These are phyloP conservation scores for Gambusia yucatana DNA, from an alignment of 2,797 vertebrate species.

Conservation along the genomic window DNA sequence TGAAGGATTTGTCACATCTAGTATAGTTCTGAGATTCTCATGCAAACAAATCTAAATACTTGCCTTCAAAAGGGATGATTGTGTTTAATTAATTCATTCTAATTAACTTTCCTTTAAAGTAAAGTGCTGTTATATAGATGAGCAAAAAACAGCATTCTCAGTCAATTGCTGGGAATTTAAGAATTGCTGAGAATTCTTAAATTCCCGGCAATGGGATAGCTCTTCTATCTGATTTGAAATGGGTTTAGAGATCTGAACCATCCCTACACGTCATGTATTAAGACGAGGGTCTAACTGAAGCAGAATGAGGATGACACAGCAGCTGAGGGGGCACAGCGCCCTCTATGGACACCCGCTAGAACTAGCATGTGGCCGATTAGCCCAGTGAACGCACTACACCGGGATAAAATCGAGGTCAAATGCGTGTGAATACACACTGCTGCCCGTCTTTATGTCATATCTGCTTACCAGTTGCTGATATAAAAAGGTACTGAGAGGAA, in stretches of 20 bases:
- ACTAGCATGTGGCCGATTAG: conserved; percentile 5
- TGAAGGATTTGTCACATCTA: not conserved
- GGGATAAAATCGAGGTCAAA: conserved; percentile 55
- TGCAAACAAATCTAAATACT: not conserved
- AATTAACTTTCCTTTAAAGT: not conserved
- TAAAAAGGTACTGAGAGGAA: not conserved
- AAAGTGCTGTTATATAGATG: not conserved
- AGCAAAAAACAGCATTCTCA: not conserved
- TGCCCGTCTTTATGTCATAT: conserved; percentile 8
- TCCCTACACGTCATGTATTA: not conserved
- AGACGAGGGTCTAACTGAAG: conserved; percentile 3
- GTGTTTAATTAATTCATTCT: not conserved
- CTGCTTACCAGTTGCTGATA: not conserved
- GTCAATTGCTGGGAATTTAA: too few relatives aligned
- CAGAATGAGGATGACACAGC: conserved; percentile 17
- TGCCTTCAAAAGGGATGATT: not conserved
- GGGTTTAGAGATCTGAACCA: not conserved
- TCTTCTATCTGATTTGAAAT: not conserved
- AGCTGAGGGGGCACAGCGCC: conserved; percentile 64
- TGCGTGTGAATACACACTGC: not conserved
- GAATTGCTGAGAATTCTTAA: too few relatives aligned
- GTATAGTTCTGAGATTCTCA: not conserved
- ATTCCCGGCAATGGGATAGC: not conserved
- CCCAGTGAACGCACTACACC: conserved; percentile 32
- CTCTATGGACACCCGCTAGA: conserved; percentile 45